These are phyloP conservation scores for Hirundichthys speculiger DNA, from an alignment of 2,113 vertebrate genomes.

Conservation along the genomic window DNA sequence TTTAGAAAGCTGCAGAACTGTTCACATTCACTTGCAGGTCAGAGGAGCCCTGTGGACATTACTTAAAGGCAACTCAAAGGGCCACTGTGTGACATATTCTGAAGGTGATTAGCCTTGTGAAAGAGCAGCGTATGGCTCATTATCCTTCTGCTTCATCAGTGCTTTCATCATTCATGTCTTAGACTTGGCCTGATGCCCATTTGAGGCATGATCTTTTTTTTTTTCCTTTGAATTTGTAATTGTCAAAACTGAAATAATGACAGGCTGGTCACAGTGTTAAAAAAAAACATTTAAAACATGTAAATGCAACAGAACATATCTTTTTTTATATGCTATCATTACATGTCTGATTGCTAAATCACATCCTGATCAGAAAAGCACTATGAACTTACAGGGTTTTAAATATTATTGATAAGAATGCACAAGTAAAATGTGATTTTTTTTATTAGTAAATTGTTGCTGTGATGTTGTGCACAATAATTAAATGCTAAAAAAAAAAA, in stretches of 20 bases:
- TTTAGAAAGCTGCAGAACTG: slow-evolving; percentile 25
- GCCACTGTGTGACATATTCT: slow-evolving; percentile 27
- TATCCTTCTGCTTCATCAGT: slow-evolving; percentile 16
- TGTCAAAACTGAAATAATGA: slow-evolving; percentile 14
- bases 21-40: slow-evolving; percentile 36
- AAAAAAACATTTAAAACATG: slow-evolving; percentile 15
- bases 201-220: too few relatives aligned
- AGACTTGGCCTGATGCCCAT: slow-evolving; percentile 6
- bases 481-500: too few relatives aligned
- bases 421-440: slow-evolving; percentile 29
- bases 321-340: too few relatives aligned
- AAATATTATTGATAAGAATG: slow-evolving; percentile 38
- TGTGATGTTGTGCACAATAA: not conserved
- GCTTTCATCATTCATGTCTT: slow-evolving; percentile 11
- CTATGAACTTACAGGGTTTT: slow-evolving; percentile 10
- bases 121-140: slow-evolving; percentile 21
- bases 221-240: too few relatives aligned
- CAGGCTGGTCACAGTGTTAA: not conserved
- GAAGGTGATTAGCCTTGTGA: slow-evolving; percentile 30
- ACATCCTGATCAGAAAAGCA: slow-evolving; percentile 6
- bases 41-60: slow-evolving; percentile 18
- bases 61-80: not conserved
- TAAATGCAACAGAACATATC: slow-evolving; percentile 16
- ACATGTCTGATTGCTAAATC: slow-evolving; percentile 3
- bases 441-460: not conserved